Conservation (phyloP, 1,140 invertebrate genomes). For the Trichonephila clavata region DNA sequence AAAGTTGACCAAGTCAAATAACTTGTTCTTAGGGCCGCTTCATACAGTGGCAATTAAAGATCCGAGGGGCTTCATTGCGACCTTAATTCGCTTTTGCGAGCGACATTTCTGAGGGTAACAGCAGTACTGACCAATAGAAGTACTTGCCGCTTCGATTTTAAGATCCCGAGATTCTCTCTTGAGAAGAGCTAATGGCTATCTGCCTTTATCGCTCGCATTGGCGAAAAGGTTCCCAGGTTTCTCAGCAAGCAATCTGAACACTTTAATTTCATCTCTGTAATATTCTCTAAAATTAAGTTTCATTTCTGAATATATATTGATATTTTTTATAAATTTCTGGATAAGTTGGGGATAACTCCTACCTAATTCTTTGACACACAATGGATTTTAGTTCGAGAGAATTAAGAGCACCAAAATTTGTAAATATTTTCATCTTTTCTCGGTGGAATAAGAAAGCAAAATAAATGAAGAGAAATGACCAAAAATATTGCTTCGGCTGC, state of each 20-base stretch:
- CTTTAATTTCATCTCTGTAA: too few relatives aligned
- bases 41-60: constrained; percentile 72
- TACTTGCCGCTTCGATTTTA: constrained; percentile 76
- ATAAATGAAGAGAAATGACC: too few relatives aligned
- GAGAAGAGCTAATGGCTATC: background rate
- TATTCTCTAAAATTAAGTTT: too few relatives aligned
- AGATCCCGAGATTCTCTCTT: constrained; percentile 68
- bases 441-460: too few relatives aligned
- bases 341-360: too few relatives aligned
- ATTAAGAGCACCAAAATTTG: too few relatives aligned
- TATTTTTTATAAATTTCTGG: too few relatives aligned
- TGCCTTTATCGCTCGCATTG: constrained; percentile 28
- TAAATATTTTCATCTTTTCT: too few relatives aligned
- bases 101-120: constrained; percentile 73
- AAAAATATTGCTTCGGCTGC: too few relatives aligned
- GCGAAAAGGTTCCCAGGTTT: background rate
- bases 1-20: constrained; percentile 73
- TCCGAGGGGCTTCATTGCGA: constrained; percentile 72
- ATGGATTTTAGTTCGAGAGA: too few relatives aligned
- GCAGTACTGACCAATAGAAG: constrained; percentile 71
- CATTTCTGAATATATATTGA: too few relatives aligned
- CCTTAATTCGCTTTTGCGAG: constrained; percentile 73
- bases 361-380: too few relatives aligned
- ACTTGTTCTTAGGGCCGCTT: constrained; percentile 68
- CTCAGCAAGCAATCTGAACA: background rate